These are phyloP conservation scores for Arenicola marina DNA, from an alignment of 2,888 invertebrate species.

Conservation along the genomic window DNA sequence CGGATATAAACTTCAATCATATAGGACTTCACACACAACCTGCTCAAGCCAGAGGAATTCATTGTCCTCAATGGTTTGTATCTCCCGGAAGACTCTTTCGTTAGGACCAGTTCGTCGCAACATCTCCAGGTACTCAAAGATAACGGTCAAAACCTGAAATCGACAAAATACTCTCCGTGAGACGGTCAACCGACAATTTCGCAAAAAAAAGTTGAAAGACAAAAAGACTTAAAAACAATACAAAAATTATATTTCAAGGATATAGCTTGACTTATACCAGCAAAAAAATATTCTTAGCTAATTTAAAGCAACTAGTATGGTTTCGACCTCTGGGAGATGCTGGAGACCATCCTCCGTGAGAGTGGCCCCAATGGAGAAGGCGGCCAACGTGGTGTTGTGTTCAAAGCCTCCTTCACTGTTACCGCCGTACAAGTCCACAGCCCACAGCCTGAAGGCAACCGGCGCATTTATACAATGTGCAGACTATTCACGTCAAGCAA, in stretches of 20 bases:
- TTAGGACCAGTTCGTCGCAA: slow-evolving; percentile 72
- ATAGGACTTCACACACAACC: no score
- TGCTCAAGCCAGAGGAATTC: slow-evolving; percentile 64
- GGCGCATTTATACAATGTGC: no score
- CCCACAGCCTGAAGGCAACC: slow-evolving; percentile 53
- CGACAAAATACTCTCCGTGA: no score
- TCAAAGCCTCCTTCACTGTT: slow-evolving; percentile 71
- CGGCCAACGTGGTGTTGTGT: slow-evolving; percentile 77
- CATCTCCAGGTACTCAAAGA: slow-evolving; percentile 81
- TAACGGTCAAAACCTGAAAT: slow-evolving; percentile 73
- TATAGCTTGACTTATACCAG: background rate
- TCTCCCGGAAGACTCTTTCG: slow-evolving; percentile 74
- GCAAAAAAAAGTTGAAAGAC: no score
- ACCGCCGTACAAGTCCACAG: slow-evolving; percentile 47
- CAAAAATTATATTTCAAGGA: background rate
- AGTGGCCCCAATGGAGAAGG: slow-evolving; percentile 74
- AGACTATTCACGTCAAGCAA: no score
- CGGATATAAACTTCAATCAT: no score
- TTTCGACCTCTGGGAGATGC: slow-evolving; percentile 72
- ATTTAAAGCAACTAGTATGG: no score
- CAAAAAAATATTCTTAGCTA: no score
- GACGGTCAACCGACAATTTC: no score
- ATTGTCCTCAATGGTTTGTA: slow-evolving; percentile 71
- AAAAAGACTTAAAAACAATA: no score
- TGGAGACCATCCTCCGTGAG: slow-evolving; percentile 79